Percentiles rank a stretch among this genome's conserved stretches.
These are phyloP conservation scores for Melieria omissa DNA, from an alignment of 2,888 invertebrate genomes.

Conservation along the genomic window DNA sequence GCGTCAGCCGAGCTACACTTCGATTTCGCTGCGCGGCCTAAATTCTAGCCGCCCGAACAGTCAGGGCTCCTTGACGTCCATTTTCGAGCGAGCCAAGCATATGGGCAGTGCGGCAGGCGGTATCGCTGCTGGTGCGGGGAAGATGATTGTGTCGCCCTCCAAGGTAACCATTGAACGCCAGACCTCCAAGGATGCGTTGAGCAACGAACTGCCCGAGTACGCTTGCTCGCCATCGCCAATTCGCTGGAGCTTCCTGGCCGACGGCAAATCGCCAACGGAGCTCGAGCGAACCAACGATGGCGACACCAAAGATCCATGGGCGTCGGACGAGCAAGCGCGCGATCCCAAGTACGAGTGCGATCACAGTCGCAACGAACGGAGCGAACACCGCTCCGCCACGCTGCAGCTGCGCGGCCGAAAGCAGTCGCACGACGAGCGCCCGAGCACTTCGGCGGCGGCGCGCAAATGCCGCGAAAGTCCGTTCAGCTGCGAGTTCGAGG, in stretches of 20 bases:
- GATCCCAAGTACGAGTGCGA: slow-evolving; percentile 21
- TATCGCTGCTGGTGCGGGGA: slow-evolving; percentile 46
- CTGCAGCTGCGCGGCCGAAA: slow-evolving; percentile 45
- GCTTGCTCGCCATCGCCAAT: slow-evolving; percentile 67
- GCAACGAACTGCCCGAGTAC: slow-evolving; percentile 64
- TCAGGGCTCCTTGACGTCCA: slow-evolving; percentile 64
- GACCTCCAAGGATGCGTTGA: slow-evolving; percentile 61
- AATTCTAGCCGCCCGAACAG: slow-evolving; percentile 61
- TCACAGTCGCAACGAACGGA: slow-evolving; percentile 34
- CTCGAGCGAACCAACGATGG: slow-evolving; percentile 50
- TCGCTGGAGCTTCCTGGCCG: slow-evolving; percentile 66
- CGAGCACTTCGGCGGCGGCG: slow-evolving; percentile 53
- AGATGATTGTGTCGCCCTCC: slow-evolving; percentile 54
- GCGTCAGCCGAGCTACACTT: slow-evolving; percentile 63
- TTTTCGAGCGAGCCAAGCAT: slow-evolving; percentile 63
- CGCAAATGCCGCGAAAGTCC: slow-evolving; percentile 60
- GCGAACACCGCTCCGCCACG: slow-evolving; percentile 32
- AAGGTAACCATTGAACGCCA: slow-evolving; percentile 63
- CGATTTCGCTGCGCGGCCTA: slow-evolving; percentile 63
- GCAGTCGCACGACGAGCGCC: slow-evolving; percentile 51
- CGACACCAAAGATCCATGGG: slow-evolving; percentile 24
- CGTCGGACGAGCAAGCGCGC: slow-evolving; percentile 25
- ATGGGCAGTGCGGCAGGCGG: slow-evolving; percentile 44
- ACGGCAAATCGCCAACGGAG: slow-evolving; percentile 62
- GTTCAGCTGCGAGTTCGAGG: slow-evolving; percentile 59